These are phyloP conservation scores for Sussaba pulchella DNA, from an alignment of 2,888 invertebrate species.

Conservation along the genomic window DNA sequence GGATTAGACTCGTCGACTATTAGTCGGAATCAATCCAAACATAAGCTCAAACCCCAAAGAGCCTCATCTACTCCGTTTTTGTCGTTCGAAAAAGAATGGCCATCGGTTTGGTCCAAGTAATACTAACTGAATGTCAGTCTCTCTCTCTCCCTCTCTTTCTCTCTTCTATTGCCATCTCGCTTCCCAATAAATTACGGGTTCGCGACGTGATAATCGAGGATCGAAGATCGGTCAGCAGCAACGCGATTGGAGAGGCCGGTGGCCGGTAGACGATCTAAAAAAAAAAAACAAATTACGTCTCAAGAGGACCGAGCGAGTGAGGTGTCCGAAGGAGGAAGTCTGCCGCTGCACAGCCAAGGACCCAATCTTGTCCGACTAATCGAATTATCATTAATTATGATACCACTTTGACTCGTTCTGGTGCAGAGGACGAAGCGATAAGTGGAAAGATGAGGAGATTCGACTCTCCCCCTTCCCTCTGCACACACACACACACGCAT, in stretches of 20 bases:
- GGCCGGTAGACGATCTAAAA: conserved; percentile 21
- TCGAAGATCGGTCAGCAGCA: conserved; percentile 52
- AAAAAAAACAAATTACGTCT: conserved; percentile 5
- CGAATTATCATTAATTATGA: conserved; percentile 83
- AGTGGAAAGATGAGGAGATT: conserved; percentile 13
- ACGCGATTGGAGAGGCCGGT: conserved; percentile 47
- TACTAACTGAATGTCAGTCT: background rate
- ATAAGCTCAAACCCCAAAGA: too few species aligned
- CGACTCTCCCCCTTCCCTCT: too few species aligned
- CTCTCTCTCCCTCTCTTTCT: background rate
- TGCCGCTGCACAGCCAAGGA: conserved; percentile 70
- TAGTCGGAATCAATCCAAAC: too few species aligned
- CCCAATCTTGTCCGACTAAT: conserved; percentile 81
- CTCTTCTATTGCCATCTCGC: conserved; percentile 17
- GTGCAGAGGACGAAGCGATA: conserved; percentile 39
- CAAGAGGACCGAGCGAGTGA: conserved; percentile 34
- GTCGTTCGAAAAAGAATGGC: conserved; percentile 19
- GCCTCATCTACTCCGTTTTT: too few species aligned
- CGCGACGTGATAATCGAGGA: conserved; percentile 56
- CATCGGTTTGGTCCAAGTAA: too few species aligned
- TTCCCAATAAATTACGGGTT: conserved; percentile 37
- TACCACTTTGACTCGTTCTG: conserved; percentile 72
- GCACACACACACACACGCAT: background rate
- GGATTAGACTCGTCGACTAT: too few species aligned
- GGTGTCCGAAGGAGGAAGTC: conserved; percentile 53